Base-by-base conservation (phyloP, 2,113 vertebrate genomes). In the Lophochroa leadbeateri region DNA sequence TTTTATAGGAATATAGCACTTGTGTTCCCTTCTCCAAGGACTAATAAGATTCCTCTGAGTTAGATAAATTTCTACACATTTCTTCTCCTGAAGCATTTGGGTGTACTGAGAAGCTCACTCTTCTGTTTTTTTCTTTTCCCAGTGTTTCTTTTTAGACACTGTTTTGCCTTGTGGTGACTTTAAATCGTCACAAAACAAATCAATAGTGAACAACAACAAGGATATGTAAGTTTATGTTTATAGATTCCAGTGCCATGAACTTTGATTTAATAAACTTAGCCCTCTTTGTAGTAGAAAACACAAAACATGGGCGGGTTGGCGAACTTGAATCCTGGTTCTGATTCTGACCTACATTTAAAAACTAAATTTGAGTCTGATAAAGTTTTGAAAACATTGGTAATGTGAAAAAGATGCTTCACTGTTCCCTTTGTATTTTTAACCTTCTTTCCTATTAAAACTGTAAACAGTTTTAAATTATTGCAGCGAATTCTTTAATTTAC, bases 381-480 rank as follows among this genome's bases (percentile, higher is more conserved):
- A 92, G n/a, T 92, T 93, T 96, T 94, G 83, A 87, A 43, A 95
- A 88, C 75, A 87, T 21, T 74, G 27, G 78, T 94, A 96, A 94
- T 97, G 27, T 64, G 75, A 92, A 95, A 97, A 97, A 96, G 96
- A 93, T 91, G 92, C 91, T 93, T 72, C 79, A 58, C 24, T 61
- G 11, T 74, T 96, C 61, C 52, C 68, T 93, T 97, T 86, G 85
- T 93, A 43, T 95, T 93, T 93, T 90, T 93, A 92, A 92, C 63
- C 63, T 89, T 92, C 39, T 87, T 94, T 95, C 44, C 70, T 84
- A 82, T 94, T 95, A 94, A 93, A 96, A 76, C 46, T 77, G 83
- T 95, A 96, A 96, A 94, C 83, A 91, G 49, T 87, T 96, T 94
- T 79, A 53, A 95, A 90, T 95, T 96, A 88, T 88, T 96, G 74